Evolutionary conservation across 2,797 vertebrate species (phyloP).

Genomic region (Cyclura pinguis): DNA sequence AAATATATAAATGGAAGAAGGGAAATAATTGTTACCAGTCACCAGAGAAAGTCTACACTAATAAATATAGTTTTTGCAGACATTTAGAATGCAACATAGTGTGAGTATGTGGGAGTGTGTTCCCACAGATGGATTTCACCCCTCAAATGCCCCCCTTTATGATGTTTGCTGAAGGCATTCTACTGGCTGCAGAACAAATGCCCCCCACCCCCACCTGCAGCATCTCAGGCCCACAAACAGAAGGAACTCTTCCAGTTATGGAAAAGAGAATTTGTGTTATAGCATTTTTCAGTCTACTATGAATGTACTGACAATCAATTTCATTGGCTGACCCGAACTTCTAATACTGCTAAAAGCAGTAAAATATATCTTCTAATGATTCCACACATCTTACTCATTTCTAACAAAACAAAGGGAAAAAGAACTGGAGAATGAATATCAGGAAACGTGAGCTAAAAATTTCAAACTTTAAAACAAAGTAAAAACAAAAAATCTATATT

Average conservation of each 20-base stretch:
- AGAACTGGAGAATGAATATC: background rate
- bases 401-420: background rate
- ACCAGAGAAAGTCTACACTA: too few species aligned
- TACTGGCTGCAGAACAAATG: background rate
- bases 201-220: background rate
- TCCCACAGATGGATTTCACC: too few species aligned
- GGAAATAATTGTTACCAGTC: too few species aligned
- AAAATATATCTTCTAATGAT: background rate
- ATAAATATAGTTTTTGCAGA: too few species aligned
- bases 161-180: too few species aligned
- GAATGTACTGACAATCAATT: background rate
- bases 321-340: background rate
- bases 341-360: background rate
- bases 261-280: background rate
- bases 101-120: too few species aligned
- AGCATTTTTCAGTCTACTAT: background rate
- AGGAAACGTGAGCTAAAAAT: background rate
- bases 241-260: background rate
- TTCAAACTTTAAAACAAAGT: background rate
- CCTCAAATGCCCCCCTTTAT: too few species aligned
- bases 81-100: too few species aligned
- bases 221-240: background rate
- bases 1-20: too few species aligned
- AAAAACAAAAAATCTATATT: background rate
- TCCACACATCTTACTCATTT: background rate